Evolutionary conservation across 2,888 invertebrate genomes (phyloP), one percentile per base, ranked within the genome.

Genomic region (Torymus tubicola): DNA sequence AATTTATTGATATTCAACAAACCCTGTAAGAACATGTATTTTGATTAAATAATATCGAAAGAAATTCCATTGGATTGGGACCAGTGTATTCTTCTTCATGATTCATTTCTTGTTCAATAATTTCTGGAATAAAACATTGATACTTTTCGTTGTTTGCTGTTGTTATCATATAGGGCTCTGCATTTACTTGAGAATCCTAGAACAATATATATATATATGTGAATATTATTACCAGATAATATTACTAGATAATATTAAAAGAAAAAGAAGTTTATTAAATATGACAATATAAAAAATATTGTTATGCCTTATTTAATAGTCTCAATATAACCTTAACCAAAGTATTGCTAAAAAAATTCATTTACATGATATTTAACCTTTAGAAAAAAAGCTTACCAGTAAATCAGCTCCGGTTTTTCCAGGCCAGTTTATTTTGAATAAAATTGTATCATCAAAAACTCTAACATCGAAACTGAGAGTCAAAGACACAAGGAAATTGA

Each of bases 131-230:
- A 12, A 93, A 91, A 89, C 98, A 98, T 79, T 94, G 93, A 89
- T 97, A 98, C 84, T 94, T 93, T 88, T 98, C 98, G 87, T 96
- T 94, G 82, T 96, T 94, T 16, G 94, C 93, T 14, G 97, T 96
- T 73, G 93, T 94, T 72, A 97, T 93, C 83, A 93, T 91, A 75
- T 96, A 91, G 13, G 93, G 91, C 86, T 96, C 95, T 81, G 91
- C 91, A 79, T 92, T 89, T 21, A 84, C 77, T 52, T 84, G 85
- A 12, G 87, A 80, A 70, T 91, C 87, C 90, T 91, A 64, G 67
- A 85, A 85, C 10, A 60, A 42, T 58, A 53, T 18, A 65, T 31
- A 31, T 2, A 31, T 31, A 2, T 31, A 31, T 31, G 4, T 31
- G 4, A 31, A 31, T 31, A 2, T 31, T 8, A 31, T 31, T 31